phyloP scores from a whole-genome alignment of 2,797 vertebrate species.

The Malurus leucopterus region DNA sequence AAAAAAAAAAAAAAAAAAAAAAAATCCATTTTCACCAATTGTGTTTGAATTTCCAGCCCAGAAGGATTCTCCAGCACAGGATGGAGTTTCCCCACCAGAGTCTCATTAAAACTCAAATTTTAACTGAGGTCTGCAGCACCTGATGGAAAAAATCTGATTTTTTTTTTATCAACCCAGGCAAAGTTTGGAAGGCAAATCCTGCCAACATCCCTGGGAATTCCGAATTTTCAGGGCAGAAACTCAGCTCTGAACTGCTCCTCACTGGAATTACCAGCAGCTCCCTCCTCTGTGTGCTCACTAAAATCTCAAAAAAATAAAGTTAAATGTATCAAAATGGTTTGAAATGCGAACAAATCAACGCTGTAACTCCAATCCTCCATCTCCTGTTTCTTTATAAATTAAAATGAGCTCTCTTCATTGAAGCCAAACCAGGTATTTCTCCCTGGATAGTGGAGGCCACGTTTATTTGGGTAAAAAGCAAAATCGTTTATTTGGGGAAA shows the following conservation, averaged over 20 bases:
- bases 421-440: neutral
- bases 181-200: neutral
- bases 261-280: neutral
- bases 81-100: neutral
- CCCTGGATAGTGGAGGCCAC: neutral
- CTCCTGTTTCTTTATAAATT: neutral
- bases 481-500: too few relatives aligned
- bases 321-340: neutral
- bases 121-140: neutral
- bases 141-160: neutral
- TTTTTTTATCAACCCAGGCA: neutral
- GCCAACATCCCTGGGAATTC: neutral
- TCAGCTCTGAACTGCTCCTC: neutral
- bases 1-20: neutral
- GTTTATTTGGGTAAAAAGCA: neutral
- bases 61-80: neutral
- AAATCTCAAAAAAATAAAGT: neutral
- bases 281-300: neutral
- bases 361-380: accelerated
- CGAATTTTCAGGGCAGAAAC: neutral
- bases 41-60: neutral
- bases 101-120: neutral
- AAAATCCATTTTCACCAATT: neutral
- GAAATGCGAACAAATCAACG: neutral
- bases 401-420: neutral